A percentile compares a stretch with the other conserved stretches of the same genome.
phyloP scores from a whole-genome alignment of 1,140 invertebrate species.

The Cyclargus thomasi region DNA sequence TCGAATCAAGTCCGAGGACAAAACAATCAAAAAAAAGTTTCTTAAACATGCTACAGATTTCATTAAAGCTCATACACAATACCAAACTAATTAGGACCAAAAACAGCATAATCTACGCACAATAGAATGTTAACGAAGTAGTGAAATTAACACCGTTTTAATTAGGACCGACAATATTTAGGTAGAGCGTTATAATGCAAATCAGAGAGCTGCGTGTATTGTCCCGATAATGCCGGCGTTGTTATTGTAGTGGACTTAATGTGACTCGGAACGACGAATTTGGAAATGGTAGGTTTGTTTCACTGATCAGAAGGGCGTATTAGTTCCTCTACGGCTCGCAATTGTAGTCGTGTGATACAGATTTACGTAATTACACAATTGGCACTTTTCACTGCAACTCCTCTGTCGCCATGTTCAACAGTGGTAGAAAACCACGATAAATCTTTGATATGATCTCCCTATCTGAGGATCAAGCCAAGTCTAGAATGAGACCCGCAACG shows the following conservation, averaged over 20 bases:
- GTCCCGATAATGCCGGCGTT: conserved; percentile 27
- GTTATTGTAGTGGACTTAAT: conserved; percentile 26
- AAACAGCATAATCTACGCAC: background rate
- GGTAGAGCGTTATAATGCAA: conserved; percentile 45
- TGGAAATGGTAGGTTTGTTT: background rate
- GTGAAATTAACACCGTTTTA: conserved; percentile 32
- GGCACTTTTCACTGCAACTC: no score
- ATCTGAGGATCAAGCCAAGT: no score
- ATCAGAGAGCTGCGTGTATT: conserved; percentile 33
- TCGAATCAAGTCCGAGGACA: no score
- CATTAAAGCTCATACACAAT: background rate
- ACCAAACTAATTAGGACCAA: background rate
- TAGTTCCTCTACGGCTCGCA: no score
- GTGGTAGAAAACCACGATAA: no score
- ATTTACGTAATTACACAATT: no score
- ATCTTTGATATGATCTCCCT: no score
- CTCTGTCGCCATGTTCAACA: no score
- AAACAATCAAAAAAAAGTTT: no score
- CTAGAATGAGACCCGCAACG: no score
- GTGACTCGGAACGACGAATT: conserved; percentile 7
- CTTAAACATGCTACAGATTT: no score
- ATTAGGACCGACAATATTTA: conserved; percentile 37
- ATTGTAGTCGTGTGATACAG: no score
- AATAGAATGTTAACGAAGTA: conserved; percentile 10
- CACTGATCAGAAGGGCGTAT: background rate